These are phyloP conservation scores for Pemphredon lugubris DNA, from an alignment of 2,888 invertebrate species.

Conservation along the genomic window DNA sequence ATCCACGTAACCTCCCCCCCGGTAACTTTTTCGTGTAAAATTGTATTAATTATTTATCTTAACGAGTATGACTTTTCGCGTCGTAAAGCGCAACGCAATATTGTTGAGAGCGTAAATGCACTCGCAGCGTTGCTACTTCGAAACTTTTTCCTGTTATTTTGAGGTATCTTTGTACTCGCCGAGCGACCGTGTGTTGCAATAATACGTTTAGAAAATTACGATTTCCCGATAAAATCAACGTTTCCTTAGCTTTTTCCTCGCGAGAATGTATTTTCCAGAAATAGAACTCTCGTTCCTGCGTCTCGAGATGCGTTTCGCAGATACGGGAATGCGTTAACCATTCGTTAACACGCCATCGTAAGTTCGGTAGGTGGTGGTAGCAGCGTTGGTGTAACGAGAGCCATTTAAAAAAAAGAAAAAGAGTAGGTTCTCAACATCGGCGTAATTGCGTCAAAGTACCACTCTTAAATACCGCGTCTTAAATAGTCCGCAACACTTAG, in stretches of 20 bases:
- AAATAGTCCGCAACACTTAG: too few relatives aligned
- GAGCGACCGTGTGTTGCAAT: slow-evolving; percentile 24
- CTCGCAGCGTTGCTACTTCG: too few relatives aligned
- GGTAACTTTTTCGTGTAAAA: too few relatives aligned
- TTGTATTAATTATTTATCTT: too few relatives aligned
- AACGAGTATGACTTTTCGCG: too few relatives aligned
- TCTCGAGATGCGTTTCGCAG: slow-evolving; percentile 61
- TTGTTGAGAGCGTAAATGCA: too few relatives aligned
- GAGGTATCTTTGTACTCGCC: too few relatives aligned
- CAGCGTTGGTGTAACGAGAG: slow-evolving; percentile 15
- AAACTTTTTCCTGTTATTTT: too few relatives aligned
- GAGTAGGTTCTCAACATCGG: slow-evolving; percentile 30
- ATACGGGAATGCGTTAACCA: slow-evolving; percentile 67
- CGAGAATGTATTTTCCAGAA: slow-evolving; percentile 43
- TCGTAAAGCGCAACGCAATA: too few relatives aligned
- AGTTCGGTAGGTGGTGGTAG: slow-evolving; percentile 22
- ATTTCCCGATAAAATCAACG: slow-evolving; percentile 47
- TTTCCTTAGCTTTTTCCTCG: slow-evolving; percentile 32
- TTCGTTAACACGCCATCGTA: slow-evolving; percentile 65
- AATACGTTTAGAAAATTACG: slow-evolving; percentile 46
- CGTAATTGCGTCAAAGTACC: background rate
- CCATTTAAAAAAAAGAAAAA: slow-evolving; percentile 41
- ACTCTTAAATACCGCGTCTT: slow-evolving; percentile 5
- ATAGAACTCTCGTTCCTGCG: slow-evolving; percentile 56
- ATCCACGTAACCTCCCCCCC: too few relatives aligned